Base-by-base conservation (phyloP, 2,888 invertebrate genomes). In the Athalia cordata region DNA sequence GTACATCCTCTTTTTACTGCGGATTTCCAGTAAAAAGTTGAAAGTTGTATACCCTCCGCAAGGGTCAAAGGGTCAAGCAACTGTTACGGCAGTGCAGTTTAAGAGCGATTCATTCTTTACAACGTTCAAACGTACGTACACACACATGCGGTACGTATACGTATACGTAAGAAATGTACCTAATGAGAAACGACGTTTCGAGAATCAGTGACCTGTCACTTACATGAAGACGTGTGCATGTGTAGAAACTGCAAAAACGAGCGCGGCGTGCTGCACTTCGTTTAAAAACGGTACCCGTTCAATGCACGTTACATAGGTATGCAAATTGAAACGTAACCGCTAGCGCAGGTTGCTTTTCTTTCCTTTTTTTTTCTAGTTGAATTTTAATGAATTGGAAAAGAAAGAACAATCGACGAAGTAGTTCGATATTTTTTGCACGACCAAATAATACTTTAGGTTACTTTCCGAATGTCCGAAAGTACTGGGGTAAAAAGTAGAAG, bases 1-100 rank as follows among this genome's bases (percentile, higher is more conserved):
- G 61, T 7, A 5, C 50, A 68, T 15, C 68, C 29, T 57, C 61
- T 77, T 82, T 81, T 80, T 80, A 81, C 82, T 79, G 55, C 68
- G 29, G 52, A 55, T 55, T 29, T 57, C 29, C 72, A 11, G 65
- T 55, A 68, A 68, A 43, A 6, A 49, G 66, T 49, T 68, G 68
- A 47, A 72, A 72, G 52, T 72, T 59, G 57, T 13, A 47, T 15
- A 47, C 57, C 29, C 59, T 55, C 43, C 57, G 43, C 13, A 13
- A 5, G 13, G 75, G 75, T 75, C 75, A 64, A 75, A 75, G 64
- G 75, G 75, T 75, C 75, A 75, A 75, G 75, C 50, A 75, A 75
- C 75, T 75, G 75, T 75, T 75, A 64, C 75, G 52, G 29, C 49
- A 62, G 62, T 7, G 43, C 29, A 9, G 75, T 61, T 75, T 64